These are phyloP conservation scores for Spodoptera litura DNA, from an alignment of 1,140 invertebrate genomes.

Conservation along the genomic window DNA sequence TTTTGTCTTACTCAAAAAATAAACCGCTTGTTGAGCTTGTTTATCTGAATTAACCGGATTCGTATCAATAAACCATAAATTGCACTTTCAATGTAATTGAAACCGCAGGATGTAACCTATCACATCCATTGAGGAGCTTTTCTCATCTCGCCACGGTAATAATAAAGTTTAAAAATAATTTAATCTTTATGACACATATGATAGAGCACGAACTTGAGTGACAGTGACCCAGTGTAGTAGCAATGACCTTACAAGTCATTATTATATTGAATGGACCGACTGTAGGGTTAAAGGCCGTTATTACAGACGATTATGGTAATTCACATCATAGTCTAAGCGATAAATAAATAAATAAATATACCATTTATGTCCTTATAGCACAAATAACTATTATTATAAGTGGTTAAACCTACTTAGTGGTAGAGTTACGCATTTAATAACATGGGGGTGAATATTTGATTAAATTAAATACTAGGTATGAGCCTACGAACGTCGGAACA, in stretches of 20 bases:
- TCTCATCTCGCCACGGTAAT: constrained; percentile 52
- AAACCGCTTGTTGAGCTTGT: constrained; percentile 9
- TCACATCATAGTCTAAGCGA: constrained; percentile 32
- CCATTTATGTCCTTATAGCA: constrained; percentile 10
- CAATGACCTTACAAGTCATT: constrained; percentile 54
- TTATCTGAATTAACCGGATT: constrained; percentile 53
- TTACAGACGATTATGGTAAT: constrained; percentile 51
- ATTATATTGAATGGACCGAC: constrained; percentile 54
- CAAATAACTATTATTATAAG: constrained; percentile 3
- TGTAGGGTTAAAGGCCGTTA: constrained; percentile 49
- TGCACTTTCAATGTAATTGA: constrained; percentile 75
- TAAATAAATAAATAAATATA: constrained; percentile 33
- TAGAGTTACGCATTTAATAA: not conserved
- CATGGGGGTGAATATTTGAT: constrained; percentile 30
- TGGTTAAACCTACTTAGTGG: constrained; percentile 1
- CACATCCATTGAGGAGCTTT: constrained; percentile 71
- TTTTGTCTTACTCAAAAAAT: too few species aligned
- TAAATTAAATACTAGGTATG: constrained; percentile 13
- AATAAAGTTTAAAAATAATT: constrained; percentile 18
- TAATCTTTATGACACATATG: constrained; percentile 24
- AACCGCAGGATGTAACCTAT: constrained; percentile 77
- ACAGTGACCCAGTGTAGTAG: constrained; percentile 39
- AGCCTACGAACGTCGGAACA: not conserved
- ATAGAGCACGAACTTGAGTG: constrained; percentile 19
- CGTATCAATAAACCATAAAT: constrained; percentile 72